phyloP scores from a whole-genome alignment of 2,113 vertebrate genomes.

The Peucedramus taeniatus region DNA sequence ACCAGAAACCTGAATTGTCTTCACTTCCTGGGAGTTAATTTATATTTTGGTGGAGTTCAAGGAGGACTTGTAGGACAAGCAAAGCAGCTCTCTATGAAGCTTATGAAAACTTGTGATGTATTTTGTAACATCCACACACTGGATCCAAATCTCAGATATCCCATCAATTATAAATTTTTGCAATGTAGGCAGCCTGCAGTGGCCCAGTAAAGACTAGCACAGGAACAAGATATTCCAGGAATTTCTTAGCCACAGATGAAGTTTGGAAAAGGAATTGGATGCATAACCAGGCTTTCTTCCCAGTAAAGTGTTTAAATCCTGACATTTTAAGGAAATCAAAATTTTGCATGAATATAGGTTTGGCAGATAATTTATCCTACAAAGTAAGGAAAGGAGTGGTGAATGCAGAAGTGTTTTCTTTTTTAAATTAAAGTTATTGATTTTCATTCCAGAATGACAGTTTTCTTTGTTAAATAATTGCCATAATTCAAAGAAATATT shows the following conservation, averaged over 20 bases:
- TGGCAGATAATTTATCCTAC: background rate
- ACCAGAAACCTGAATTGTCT: background rate
- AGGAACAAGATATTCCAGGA: background rate
- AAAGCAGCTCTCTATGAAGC: background rate
- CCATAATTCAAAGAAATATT: background rate
- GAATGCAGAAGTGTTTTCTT: background rate
- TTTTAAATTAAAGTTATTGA: background rate
- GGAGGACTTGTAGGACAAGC: constrained; percentile 16
- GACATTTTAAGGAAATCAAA: background rate
- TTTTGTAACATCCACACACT: background rate
- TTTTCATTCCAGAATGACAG: background rate
- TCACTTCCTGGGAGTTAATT: background rate
- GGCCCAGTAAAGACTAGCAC: background rate
- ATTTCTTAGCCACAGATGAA: background rate
- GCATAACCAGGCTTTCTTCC: background rate
- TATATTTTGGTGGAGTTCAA: constrained; percentile 2
- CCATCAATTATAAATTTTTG: background rate
- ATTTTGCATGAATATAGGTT: background rate
- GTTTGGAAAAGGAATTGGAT: background rate
- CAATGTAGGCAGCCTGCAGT: background rate
- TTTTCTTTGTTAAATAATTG: background rate
- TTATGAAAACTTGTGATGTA: constrained; percentile 6
- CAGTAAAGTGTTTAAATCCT: background rate
- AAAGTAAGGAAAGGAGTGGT: background rate
- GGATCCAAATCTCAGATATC: background rate